These are phyloP conservation scores for Lepus europaeus DNA, from an alignment of 2,113 vertebrate species.

Conservation along the genomic window DNA sequence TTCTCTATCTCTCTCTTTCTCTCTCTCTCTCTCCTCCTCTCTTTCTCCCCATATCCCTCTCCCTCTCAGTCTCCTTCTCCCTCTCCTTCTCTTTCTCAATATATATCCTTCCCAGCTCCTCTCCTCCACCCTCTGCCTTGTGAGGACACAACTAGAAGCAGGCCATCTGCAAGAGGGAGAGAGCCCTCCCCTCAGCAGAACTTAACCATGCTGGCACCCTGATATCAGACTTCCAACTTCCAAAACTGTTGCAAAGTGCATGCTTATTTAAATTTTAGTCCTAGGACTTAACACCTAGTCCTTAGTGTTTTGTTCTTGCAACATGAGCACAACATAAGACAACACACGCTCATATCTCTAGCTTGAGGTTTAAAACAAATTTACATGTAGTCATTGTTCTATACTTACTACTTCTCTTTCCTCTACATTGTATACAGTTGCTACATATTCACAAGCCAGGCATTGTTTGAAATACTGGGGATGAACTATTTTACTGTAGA, in stretches of 20 bases:
- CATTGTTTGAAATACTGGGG: not conserved
- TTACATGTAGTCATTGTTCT: not conserved
- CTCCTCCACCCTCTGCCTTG: too few species aligned
- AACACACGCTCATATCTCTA: not conserved
- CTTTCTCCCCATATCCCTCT: too few species aligned
- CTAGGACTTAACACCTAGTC: not conserved
- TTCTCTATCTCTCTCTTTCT: not conserved
- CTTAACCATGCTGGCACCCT: not conserved
- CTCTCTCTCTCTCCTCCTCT: too few species aligned
- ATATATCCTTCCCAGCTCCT: too few species aligned
- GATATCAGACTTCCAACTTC: not conserved
- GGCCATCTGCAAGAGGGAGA: not conserved
- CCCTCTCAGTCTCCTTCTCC: not conserved
- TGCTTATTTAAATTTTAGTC: not conserved
- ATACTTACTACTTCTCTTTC: not conserved
- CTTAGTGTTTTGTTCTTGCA: not conserved
- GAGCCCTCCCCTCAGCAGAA: not conserved
- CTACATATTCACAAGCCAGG: not conserved
- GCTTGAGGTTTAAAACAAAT: not conserved
- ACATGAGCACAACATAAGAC: not conserved
- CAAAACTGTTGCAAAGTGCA: not conserved
- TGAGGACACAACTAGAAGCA: not conserved
- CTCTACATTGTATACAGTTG: not conserved
- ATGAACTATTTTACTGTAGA: not conserved
- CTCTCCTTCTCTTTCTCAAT: too few species aligned